Percentiles rank a stretch among this genome's conserved stretches.
Evolutionary conservation across 1,140 invertebrate genomes (phyloP).

Genomic region (Lepidotrigona ventralis): DNA sequence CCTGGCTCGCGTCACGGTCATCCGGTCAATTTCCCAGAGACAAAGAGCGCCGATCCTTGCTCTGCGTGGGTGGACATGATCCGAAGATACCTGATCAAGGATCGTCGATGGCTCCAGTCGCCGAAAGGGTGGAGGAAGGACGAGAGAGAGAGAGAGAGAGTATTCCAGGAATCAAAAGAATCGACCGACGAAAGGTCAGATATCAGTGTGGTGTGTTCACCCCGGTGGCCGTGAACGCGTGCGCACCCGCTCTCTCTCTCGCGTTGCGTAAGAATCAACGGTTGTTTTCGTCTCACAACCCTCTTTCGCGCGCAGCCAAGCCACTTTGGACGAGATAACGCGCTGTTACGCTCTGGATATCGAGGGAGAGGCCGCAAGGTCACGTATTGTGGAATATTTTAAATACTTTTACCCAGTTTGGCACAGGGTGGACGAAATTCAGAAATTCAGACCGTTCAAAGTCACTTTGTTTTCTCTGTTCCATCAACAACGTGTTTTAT

Average conservation of each 20-base stretch:
- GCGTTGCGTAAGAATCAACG: slow-evolving; percentile 73
- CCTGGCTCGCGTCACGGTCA: not conserved
- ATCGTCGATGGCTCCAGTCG: not conserved
- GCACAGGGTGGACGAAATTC: not conserved
- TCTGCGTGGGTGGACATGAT: slow-evolving; percentile 64
- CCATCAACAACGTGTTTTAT: no score
- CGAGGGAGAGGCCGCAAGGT: not conserved
- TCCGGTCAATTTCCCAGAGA: slow-evolving; percentile 40
- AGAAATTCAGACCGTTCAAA: no score
- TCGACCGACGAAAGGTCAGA: not conserved
- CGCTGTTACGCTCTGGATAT: not conserved
- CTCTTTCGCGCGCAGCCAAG: slow-evolving; percentile 8
- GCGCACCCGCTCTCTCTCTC: not conserved
- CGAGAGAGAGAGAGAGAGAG: slow-evolving; percentile 60
- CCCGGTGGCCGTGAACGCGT: not conserved
- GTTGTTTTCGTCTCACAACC: slow-evolving; percentile 67
- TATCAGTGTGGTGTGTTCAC: not conserved
- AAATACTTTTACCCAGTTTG: not conserved
- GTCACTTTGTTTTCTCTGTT: no score
- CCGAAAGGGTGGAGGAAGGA: not conserved
- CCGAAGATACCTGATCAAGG: slow-evolving; percentile 23
- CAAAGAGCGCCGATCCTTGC: slow-evolving; percentile 55
- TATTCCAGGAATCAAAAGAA: slow-evolving; percentile 73
- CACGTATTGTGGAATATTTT: not conserved
- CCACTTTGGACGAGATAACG: not conserved